A percentile compares a stretch with the other conserved stretches of the same genome.
These are phyloP conservation scores for Laticauda laticaudata DNA, from an alignment of 2,113 vertebrate genomes.

Conservation along the genomic window DNA sequence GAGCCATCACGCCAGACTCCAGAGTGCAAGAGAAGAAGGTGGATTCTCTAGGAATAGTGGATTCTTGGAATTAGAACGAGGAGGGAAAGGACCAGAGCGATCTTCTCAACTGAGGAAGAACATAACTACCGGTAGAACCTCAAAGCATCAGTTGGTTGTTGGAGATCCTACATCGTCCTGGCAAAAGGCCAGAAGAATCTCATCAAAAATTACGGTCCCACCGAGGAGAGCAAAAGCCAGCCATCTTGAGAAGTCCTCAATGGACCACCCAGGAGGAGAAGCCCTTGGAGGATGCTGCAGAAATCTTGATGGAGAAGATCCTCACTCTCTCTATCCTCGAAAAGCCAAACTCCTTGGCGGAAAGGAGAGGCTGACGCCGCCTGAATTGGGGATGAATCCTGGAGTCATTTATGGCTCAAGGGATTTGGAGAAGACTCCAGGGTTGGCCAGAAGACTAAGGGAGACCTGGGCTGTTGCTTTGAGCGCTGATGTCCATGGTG, in stretches of 20 bases:
- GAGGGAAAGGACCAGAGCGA: accelerated
- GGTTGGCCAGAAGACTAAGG: neutral
- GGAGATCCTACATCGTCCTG: accelerated
- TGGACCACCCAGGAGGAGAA: neutral
- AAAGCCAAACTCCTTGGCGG: neutral
- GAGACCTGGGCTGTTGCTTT: neutral
- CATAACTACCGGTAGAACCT: accelerated
- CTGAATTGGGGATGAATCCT: too few relatives aligned
- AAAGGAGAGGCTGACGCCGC: neutral
- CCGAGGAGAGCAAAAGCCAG: neutral
- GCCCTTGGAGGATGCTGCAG: neutral
- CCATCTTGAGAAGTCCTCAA: neutral
- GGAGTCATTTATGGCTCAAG: too few relatives aligned
- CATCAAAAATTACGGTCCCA: accelerated
- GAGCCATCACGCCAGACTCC: neutral
- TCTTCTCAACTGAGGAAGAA: accelerated
- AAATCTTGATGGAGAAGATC: neutral
- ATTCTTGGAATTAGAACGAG: accelerated
- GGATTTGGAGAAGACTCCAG: neutral
- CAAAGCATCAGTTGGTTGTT: accelerated
- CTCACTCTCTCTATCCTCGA: neutral
- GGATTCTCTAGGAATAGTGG: accelerated
- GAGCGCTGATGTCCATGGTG: neutral
- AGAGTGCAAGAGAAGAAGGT: neutral
- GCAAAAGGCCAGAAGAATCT: neutral